These are phyloP conservation scores for Apus apus DNA, from an alignment of 2,113 vertebrate species.

Conservation along the genomic window DNA sequence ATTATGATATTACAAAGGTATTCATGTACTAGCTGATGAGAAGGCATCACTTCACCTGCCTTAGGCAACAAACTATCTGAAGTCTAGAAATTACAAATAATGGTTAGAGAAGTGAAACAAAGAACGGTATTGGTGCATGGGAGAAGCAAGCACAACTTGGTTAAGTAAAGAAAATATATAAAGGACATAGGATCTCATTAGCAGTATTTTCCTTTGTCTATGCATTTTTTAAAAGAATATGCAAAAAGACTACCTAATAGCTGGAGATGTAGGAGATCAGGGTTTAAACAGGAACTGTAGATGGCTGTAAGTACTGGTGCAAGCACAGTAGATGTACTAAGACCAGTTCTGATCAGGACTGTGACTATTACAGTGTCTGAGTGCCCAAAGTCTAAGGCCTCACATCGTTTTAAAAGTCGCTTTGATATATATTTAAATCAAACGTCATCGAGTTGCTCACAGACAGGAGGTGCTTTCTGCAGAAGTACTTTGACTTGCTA, in stretches of 20 bases:
- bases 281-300: too few species aligned
- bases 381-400: background rate
- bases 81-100: background rate
- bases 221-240: too few species aligned
- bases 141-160: background rate
- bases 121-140: background rate
- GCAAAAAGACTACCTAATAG: background rate
- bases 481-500: background rate
- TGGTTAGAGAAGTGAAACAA: background rate
- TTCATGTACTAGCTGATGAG: background rate
- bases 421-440: background rate
- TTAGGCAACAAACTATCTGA: background rate
- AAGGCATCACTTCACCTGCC: background rate
- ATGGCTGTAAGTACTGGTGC: too few species aligned
- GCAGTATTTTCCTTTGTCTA: too few species aligned
- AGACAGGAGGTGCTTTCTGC: background rate
- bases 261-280: too few species aligned
- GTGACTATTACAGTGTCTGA: background rate
- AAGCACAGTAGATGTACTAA: too few species aligned
- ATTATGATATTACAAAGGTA: background rate
- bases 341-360: too few species aligned
- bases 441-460: fast-evolving
- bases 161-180: background rate
- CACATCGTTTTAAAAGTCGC: background rate
- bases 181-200: too few species aligned